A percentile compares a stretch with the other conserved stretches of the same genome.
Evolutionary conservation across 2,888 invertebrate species (phyloP).

Genomic region (Drosophila barbarae): DNA sequence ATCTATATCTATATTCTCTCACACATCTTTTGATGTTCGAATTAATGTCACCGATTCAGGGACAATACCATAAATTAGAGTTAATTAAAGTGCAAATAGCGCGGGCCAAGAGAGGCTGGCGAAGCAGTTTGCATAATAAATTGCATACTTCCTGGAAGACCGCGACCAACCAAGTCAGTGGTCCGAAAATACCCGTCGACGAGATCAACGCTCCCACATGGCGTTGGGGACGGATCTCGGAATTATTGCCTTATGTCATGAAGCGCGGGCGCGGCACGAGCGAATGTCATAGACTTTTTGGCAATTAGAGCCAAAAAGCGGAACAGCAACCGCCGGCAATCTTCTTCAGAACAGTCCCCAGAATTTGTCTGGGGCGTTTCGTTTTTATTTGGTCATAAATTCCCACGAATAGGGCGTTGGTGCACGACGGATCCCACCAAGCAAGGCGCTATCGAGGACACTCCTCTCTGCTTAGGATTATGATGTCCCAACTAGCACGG

Average conservation of each 20-base stretch:
- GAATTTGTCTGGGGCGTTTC: slow-evolving; percentile 48
- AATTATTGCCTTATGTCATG: slow-evolving; percentile 44
- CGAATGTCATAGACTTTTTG: slow-evolving; percentile 52
- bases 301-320: slow-evolving; percentile 64
- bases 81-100: slow-evolving; percentile 51
- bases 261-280: slow-evolving; percentile 51
- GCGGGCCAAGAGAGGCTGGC: slow-evolving; percentile 24
- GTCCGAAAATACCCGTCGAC: slow-evolving; percentile 27
- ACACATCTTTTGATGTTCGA: slow-evolving; percentile 17
- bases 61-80: slow-evolving; percentile 58
- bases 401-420: slow-evolving; percentile 46
- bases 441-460: slow-evolving; percentile 40
- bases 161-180: slow-evolving; percentile 52
- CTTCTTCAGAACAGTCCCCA: slow-evolving; percentile 47
- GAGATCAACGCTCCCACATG: slow-evolving; percentile 73
- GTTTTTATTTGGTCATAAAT: slow-evolving; percentile 63
- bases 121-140: slow-evolving; percentile 61
- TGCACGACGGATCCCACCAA: slow-evolving; percentile 27
- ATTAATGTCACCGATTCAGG: slow-evolving; percentile 41
- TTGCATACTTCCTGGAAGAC: slow-evolving; percentile 68
- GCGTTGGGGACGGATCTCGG: slow-evolving; percentile 26
- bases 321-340: slow-evolving; percentile 34
- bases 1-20: slow-evolving; percentile 21
- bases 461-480: slow-evolving; percentile 29
- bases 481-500: slow-evolving; percentile 36